Evolutionary conservation across 23 tunicate species (phyloP), one percentile per base, ranked within the genome.

Genomic region (Trididemnum clinides): DNA sequence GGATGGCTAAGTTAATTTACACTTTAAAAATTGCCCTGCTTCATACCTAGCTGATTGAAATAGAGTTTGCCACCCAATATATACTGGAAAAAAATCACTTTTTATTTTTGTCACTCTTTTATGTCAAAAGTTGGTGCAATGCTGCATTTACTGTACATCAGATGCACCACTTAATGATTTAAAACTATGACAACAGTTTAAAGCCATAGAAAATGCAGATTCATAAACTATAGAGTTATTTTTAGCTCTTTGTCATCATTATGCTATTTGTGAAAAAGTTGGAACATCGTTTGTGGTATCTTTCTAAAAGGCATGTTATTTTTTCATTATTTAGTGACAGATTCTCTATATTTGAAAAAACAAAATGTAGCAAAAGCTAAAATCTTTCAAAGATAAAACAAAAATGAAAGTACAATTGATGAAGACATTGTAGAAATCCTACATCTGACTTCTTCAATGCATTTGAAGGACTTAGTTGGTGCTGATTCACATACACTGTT

Each of bases 1-100:
- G 80, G 80, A 38, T 73, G 57, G 54, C 57, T 7, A 73, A 73
- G 25, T 54, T 73, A 39, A 37, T 73, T 10, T 73, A 38, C 80
- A 73, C 57, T 19, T 73, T 73, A 6, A 73, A 73, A 23, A 73
- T 73, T 37, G 80, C 76, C 31, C 76, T 69, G 6, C 31, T 69
- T 32, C 37, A 69, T 6, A 15, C 28, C 21, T n/a, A 69, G 39
- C 76, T 69, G 28, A 2, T 31, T 5, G n/a, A 69, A 69, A 69
- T 33, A 5, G 76, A 37, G n/a, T 69, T 69, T 29, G 76, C 35
- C 28, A 5, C 12, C 31, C 12, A 28, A 31, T 2, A 69, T 29
- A 3, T 69, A 6, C 21, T 69, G 76, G 39, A 31, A 10, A 33
- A 29, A 32, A 69, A 28, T 2, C 4, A 2, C 3, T 69, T 37